Evolutionary conservation across 2,888 invertebrate species (phyloP).

Genomic region (Mythimna loreyi): DNA sequence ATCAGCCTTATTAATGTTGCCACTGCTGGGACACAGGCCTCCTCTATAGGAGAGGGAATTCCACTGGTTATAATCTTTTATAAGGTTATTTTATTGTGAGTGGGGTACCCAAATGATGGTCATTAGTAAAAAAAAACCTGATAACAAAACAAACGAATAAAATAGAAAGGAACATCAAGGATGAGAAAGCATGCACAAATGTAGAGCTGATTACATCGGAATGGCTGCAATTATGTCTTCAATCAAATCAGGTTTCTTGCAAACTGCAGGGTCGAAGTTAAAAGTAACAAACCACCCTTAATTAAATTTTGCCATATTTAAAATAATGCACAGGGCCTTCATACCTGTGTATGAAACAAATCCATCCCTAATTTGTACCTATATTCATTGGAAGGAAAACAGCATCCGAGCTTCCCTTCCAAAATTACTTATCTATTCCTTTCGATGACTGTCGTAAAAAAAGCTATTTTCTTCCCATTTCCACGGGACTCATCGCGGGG

Average conservation of each 20-base stretch:
- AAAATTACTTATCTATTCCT: conserved; percentile 39
- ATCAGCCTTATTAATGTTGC: too few species aligned
- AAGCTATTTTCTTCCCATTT: conserved; percentile 33
- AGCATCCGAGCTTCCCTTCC: conserved; percentile 11
- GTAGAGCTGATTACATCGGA: background rate
- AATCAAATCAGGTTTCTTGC: background rate
- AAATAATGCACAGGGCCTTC: conserved; percentile 2
- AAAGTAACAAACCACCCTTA: background rate
- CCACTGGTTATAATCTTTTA: too few species aligned
- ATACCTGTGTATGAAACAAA: conserved; percentile 6
- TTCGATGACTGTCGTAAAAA: conserved; percentile 43
- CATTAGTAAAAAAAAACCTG: too few species aligned
- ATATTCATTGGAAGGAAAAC: conserved; percentile 21
- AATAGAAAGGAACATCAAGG: background rate
- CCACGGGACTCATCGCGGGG: background rate
- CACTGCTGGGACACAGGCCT: too few species aligned
- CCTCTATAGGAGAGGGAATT: too few species aligned
- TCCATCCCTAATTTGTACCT: conserved; percentile 8
- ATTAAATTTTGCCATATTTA: background rate
- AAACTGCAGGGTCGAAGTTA: background rate
- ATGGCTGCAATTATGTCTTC: background rate
- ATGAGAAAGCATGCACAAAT: background rate
- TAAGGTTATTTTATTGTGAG: too few species aligned
- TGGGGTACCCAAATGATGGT: too few species aligned
- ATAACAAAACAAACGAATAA: background rate